Evolutionary conservation across 2,797 vertebrate species (phyloP).

Genomic region (Glossophaga mutica): DNA sequence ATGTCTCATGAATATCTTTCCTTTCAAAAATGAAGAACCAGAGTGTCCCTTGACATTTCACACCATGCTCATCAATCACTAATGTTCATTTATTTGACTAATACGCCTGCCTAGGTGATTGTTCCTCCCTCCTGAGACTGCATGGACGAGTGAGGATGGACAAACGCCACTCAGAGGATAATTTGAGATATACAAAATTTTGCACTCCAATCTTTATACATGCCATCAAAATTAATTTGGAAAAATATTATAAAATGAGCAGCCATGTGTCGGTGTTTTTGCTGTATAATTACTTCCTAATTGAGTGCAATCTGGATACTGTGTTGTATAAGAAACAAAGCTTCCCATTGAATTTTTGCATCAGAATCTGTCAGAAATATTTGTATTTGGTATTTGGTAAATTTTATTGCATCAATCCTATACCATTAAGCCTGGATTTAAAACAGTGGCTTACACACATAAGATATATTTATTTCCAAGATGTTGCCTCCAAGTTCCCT

Average conservation of each 20-base stretch:
- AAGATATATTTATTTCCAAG: not conserved
- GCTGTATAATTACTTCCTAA: constrained; percentile 20
- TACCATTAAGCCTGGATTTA: not conserved
- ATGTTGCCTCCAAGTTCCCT: not conserved
- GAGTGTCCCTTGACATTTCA: not conserved
- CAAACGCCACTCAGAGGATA: not conserved
- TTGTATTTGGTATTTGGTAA: not conserved
- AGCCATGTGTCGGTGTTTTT: constrained; percentile 28
- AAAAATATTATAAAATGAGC: constrained; percentile 5
- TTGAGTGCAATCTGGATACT: not conserved
- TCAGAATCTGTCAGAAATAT: not conserved
- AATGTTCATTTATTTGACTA: not conserved
- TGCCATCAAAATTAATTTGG: not conserved
- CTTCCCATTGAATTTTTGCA: not conserved
- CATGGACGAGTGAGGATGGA: rapidly evolving
- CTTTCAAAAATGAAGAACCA: not conserved
- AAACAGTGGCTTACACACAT: not conserved
- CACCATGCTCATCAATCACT: not conserved
- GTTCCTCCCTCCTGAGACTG: not conserved
- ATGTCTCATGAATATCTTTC: not conserved
- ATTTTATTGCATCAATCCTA: not conserved
- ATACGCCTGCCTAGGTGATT: not conserved
- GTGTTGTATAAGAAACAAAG: not conserved
- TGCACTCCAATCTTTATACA: not conserved
- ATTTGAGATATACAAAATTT: not conserved